These are phyloP conservation scores for Sebastes steindachneri DNA, from an alignment of 2,797 vertebrate species.

Conservation along the genomic window DNA sequence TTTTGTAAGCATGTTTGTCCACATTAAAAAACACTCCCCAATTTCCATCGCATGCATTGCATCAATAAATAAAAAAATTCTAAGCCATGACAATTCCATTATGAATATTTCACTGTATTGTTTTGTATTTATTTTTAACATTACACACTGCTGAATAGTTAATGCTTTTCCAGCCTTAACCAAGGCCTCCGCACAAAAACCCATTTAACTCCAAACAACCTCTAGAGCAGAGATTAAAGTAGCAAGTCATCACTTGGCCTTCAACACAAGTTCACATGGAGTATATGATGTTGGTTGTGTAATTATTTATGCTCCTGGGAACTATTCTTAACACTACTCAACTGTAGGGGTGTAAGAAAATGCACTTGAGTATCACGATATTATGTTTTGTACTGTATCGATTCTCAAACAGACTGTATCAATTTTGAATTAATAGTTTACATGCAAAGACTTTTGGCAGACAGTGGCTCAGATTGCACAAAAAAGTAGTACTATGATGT, in stretches of 20 bases:
- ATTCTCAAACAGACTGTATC: too few species aligned
- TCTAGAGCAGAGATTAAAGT: slow-evolving; percentile 32
- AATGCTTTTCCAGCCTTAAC: slow-evolving; percentile 47
- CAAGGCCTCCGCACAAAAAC: slow-evolving; percentile 20
- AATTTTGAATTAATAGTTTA: too few species aligned
- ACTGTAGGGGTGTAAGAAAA: too few species aligned
- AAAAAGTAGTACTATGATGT: too few species aligned
- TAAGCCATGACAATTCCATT: slow-evolving; percentile 53
- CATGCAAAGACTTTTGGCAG: too few species aligned
- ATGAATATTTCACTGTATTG: slow-evolving; percentile 77
- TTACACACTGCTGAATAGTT: slow-evolving; percentile 69
- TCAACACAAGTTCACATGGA: slow-evolving; percentile 24
- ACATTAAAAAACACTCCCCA: slow-evolving; percentile 20
- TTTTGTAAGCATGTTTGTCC: slow-evolving; percentile 40
- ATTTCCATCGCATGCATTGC: slow-evolving; percentile 58
- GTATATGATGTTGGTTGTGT: slow-evolving; percentile 21
- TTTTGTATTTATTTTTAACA: slow-evolving; percentile 60
- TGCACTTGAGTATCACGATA: too few species aligned
- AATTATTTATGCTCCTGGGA: slow-evolving; percentile 32
- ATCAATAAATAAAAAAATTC: slow-evolving; percentile 74
- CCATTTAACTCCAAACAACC: slow-evolving; percentile 45
- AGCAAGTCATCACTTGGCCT: slow-evolving; percentile 28
- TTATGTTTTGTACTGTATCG: too few species aligned
- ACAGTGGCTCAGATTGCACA: too few species aligned
- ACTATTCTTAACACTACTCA: not conserved